Percentiles rank a stretch among this genome's conserved stretches.
These are phyloP conservation scores for Incurvaria masculella DNA, from an alignment of 2,888 invertebrate genomes.

Conservation along the genomic window DNA sequence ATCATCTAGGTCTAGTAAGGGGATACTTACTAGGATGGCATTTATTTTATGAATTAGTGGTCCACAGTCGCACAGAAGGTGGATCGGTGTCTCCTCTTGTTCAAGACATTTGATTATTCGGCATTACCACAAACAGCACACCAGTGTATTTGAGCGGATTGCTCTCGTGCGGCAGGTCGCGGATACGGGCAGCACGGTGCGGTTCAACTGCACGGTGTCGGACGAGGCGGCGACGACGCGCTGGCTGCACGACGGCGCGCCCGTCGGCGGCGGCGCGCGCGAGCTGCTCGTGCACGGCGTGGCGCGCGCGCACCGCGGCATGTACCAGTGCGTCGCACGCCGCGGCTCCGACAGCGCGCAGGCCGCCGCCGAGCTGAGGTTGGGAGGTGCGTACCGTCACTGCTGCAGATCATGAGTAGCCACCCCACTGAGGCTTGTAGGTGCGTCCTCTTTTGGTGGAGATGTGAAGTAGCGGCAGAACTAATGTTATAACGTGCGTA, in stretches of 20 bases:
- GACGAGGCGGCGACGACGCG: slow-evolving; percentile 43
- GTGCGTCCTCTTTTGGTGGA: no score
- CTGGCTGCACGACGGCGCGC: slow-evolving; percentile 69
- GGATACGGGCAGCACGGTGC: slow-evolving; percentile 64
- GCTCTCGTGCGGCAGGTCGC: slow-evolving; percentile 43
- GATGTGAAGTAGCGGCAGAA: no score
- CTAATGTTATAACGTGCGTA: no score
- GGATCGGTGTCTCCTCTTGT: no score
- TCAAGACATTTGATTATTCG: not conserved
- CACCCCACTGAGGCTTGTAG: no score
- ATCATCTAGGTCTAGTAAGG: no score
- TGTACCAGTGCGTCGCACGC: slow-evolving; percentile 83
- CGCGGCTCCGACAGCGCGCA: slow-evolving; percentile 68
- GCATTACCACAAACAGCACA: not conserved
- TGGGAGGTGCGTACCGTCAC: no score
- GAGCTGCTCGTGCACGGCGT: slow-evolving; percentile 40
- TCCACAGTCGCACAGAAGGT: no score
- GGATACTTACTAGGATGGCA: not conserved
- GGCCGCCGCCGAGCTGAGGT: slow-evolving; percentile 70
- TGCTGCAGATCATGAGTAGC: no score
- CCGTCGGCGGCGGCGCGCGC: slow-evolving; percentile 32
- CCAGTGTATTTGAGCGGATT: not conserved
- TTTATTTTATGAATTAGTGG: no score
- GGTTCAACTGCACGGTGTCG: slow-evolving; percentile 65
- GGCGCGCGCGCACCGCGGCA: slow-evolving; percentile 72